Conservation (phyloP, 2,797 vertebrate species). For the Mycteria americana region DNA sequence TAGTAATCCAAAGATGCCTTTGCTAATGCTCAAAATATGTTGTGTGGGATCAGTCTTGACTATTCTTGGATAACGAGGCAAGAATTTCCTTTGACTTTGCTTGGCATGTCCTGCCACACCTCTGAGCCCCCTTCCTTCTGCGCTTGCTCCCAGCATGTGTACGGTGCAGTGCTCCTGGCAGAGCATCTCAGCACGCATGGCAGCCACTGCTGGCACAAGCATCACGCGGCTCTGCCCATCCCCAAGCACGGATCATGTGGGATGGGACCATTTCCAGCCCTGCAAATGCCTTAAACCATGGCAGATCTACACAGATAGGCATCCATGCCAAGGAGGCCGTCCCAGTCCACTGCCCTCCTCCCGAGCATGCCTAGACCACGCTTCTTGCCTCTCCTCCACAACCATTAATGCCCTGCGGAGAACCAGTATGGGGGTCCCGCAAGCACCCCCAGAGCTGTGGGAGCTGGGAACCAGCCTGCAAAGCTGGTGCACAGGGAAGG, state of each 20-base stretch:
- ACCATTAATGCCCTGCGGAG: not conserved
- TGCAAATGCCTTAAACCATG: not conserved
- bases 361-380: accelerated
- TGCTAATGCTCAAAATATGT: not conserved
- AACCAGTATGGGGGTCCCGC: not conserved
- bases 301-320: not conserved
- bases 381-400: not conserved
- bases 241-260: accelerated
- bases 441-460: not conserved
- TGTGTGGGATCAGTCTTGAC: not conserved
- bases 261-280: not conserved
- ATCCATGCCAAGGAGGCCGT: not conserved
- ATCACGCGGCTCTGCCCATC: not conserved
- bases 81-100: not conserved
- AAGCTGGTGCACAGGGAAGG: not conserved
- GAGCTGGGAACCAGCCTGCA: not conserved
- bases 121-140: not conserved
- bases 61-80: not conserved
- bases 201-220: not conserved
- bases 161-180: not conserved
- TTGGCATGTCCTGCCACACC: accelerated
- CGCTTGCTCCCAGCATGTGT: accelerated
- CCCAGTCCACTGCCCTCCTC: not conserved
- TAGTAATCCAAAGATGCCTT: not conserved
- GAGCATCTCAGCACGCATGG: accelerated